Base-by-base conservation (phyloP, 2,113 vertebrate genomes). In the Megaleporinus macrocephalus region DNA sequence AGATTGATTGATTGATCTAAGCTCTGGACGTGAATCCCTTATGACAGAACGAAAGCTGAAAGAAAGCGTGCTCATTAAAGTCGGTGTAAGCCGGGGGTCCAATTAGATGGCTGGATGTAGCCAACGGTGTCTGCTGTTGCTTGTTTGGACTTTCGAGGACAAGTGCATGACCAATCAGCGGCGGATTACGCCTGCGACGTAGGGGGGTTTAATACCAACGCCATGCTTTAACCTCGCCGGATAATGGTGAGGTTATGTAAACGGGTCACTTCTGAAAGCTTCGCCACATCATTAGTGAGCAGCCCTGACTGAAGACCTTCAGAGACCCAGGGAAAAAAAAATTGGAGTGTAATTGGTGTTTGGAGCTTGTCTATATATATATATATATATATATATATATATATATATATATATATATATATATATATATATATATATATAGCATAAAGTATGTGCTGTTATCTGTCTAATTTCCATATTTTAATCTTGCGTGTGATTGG, bases 91-190 rank as follows among this genome's bases (percentile, higher is more conserved):
- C 33, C 22, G 22, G 66, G 10, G 12, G 66, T n/a, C 66, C 36
- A 70, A 70, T 70, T 70, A 44, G n/a, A 44, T 14, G 7, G 5
- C 16, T 10, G 33, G 18, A 68, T 36, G 33, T 36, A 33, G 36
- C 33, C 5, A 44, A 24, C 66, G 44, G 49, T 63, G 29, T 26
- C 53, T 29, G 70, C 77, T 79, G 49, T 61, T 59, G n/a, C 24
- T 80, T 73, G 69, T 73, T 74, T 66, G 36, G 49, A 12, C 55
- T 73, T 74, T 66, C 36, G 49, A 18, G 33, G 76, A 78, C 63
- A 20, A 29, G 47, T 66, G 29, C 63, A 53, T 69, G 76, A 53
- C 22, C 44, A 65, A 36, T 78, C n/a, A 59, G 65, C 36, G 51
- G 20, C 30, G 29, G 65, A 79, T 70, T 70, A 70, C 15, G 18